Base-by-base conservation (phyloP, 2,888 invertebrate genomes). In the Cryptocephalus moraei region DNA sequence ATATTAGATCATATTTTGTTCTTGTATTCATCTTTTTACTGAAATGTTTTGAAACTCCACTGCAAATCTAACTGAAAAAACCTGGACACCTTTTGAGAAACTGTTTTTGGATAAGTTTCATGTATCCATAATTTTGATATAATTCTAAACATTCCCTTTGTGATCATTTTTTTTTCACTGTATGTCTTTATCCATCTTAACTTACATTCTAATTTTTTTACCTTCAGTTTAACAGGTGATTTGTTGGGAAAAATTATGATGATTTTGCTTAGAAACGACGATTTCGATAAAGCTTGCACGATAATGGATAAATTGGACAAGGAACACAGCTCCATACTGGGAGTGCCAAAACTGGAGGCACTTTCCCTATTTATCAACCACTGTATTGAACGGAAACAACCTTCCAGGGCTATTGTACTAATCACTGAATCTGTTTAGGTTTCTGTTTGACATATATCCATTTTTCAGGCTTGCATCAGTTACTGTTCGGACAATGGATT, bases 211-310 rank as follows among this genome's bases (percentile, higher is more conserved):
- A 22, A 22, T 22, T 22, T 22, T 6, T 36, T 36, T 6, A 2
- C 6, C 50, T 53, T 41, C 44, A 76, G 74, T 34, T 79, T 81
- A 68, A 77, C 78, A 8, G 83, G 81, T 1, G 72, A 73, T 49
- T 74, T 81, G 70, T 64, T 83, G 41, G 80, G 80, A 4, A 74
- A 80, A 57, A 70, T 84, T 36, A 67, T 82, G 50, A 66, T 68
- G 0, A 56, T 82, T 1, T 39, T 59, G 9, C 45, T 76, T 10
- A 68, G 72, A 48, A 73, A 69, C 34, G 67, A 71, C 14, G 69
- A 77, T 48, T 77, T 78, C 51, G 70, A 77, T 3, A 75, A 77
- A 53, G 77, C 78, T 6, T 66, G 66, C 45, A 62, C 64, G 9
- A 69, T 82, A 0, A 72, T 80, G 54, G 71, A 75, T 10, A 73